phyloP scores from a whole-genome alignment of 2,888 invertebrate species.

The Cryptocheilus praepositus region DNA sequence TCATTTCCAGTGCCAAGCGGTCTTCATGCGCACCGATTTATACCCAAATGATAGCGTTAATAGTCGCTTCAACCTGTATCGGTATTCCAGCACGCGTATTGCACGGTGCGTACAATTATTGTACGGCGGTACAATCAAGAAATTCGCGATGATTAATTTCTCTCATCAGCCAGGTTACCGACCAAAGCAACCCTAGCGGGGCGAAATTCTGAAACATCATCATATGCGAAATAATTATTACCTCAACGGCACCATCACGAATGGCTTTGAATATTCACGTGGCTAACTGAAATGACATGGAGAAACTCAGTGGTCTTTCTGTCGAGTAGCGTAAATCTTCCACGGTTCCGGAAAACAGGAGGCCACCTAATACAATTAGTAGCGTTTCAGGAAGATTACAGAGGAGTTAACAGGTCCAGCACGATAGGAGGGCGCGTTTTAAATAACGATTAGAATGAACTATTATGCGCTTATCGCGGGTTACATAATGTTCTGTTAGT shows the following conservation, averaged over 20 bases:
- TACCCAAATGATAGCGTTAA: constrained; percentile 7
- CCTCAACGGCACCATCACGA: background rate
- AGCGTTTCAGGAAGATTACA: constrained; percentile 58
- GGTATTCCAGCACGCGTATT: background rate
- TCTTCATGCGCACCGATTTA: constrained; percentile 2
- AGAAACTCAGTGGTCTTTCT: background rate
- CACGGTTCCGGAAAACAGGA: constrained; percentile 12
- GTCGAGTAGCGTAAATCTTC: background rate
- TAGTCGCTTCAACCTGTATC: background rate
- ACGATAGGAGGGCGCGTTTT: constrained; percentile 60
- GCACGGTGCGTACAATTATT: background rate
- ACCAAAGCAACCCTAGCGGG: no score
- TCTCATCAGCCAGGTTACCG: no score
- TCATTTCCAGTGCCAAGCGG: constrained; percentile 32
- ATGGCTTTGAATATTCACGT: background rate
- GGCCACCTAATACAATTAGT: constrained; percentile 51
- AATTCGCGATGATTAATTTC: background rate
- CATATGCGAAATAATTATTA: background rate
- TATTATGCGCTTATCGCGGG: constrained; percentile 63
- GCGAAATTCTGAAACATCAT: background rate
- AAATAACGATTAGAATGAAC: constrained; percentile 67
- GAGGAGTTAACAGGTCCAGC: constrained; percentile 57
- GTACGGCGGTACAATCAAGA: background rate
- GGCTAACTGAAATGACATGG: background rate
- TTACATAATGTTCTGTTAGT: constrained; percentile 64